Base-by-base conservation (phyloP, 2,888 invertebrate species). In the Ashinkailepas kermadecensis region DNA sequence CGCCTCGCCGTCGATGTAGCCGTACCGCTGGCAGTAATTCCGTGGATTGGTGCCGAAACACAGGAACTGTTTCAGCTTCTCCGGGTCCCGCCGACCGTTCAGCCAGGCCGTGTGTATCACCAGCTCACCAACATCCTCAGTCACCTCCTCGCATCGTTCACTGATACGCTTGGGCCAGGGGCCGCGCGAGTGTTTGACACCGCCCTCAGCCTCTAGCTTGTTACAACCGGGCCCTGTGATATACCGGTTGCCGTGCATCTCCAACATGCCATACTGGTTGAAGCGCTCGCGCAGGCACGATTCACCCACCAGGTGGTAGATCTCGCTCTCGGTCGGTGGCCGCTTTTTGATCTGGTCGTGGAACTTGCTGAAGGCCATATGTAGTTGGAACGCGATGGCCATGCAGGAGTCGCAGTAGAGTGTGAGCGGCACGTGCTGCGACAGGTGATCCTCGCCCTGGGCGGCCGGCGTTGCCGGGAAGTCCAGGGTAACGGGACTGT, bases 131-230 rank as follows among this genome's bases (percentile, higher is more conserved):
- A 74, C 11, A 23, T 74, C 74, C 56, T 74, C 74, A 7, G 74
- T 74, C 21, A 74, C 21, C 56, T 74, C 74, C 21, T 56, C 39
- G 21, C 74, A 74, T 54, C 74, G 74, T 9, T 74, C 74, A 9
- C 15, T 23, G 56, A 74, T 54, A 9, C 74, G 74, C 0, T 10
- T 21, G 54, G 74, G 74, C 74, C 74, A 74, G 74, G 74, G 74
- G 8, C 74, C 74, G 54, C 74, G 74, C 21, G 74, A 74, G 74
- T 74, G 74, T 39, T 74, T 74, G 74, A 74, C 56, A 21, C 74
- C 74, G 21, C 74, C 74, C 56, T 74, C 74, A 56, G 54, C 56
- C 74, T 74, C 74, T 56, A 74, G 74, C 56, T 74, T 12, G 74
- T 74, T 74, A 21, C 74, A 74, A 21, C 74, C 74, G 21, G 74